Base-by-base conservation (phyloP, 2,797 vertebrate species). In the Tinamus major region DNA sequence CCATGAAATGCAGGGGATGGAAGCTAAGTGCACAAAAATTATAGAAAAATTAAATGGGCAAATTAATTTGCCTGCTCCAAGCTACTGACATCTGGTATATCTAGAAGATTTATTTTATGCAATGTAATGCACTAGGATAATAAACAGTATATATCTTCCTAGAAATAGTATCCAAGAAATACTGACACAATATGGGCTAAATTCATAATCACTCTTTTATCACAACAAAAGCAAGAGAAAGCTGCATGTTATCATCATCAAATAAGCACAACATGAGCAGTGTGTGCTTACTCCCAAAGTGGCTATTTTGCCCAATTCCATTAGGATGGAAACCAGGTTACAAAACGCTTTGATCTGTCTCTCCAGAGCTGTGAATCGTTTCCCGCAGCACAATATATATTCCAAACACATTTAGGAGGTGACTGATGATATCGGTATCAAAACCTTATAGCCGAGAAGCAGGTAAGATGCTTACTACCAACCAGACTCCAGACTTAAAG, bases 271-370 rank as follows among this genome's bases (percentile, higher is more conserved):
- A 51, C 46, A 8, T 21, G 39, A 65, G 12, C 24, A 37, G 31
- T 41, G 33, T 29, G 31, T 56, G 24, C 7, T 56, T 35, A 27
- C 27, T 35, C 44, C 27, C 24, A 51, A 72, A 77, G 21, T 58
- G 58, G 44, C 61, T 55, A 78, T 72, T 78, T 26, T 91, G 55
- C 79, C 33, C 39, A 62, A 59, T 46, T 39, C 67, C 29, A 31
- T 56, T 31, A 18, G 65, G 37, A 46, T 56, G 33, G 63, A 86
- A 86, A 70, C 46, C 86, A 89, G 86, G 61, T 51, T 89, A 81
- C 70, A 92, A 53, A 74, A 49, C 61, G 74, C 86, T 77, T 85
- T 80, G 86, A 89, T 80, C 77, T 85, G 23, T 85, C 29, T 65
- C 76, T 37, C 65, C 35, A 53, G 51, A 29, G 75, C 58, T 19